Conservation (phyloP, 2,797 vertebrate species). For the Champsocephalus gunnari region DNA sequence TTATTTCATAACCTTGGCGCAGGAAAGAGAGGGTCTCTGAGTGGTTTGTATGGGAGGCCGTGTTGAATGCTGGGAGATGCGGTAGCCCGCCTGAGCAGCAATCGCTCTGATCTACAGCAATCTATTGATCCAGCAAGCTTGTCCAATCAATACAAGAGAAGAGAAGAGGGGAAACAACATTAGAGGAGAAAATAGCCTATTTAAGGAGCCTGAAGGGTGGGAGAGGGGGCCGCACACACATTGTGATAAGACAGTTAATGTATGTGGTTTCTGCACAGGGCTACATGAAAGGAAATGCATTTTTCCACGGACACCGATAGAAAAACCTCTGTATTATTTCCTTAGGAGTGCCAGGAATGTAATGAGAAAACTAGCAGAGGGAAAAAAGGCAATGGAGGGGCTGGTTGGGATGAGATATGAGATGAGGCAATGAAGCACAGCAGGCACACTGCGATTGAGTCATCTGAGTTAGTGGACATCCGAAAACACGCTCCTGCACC, state of each 20-base stretch:
- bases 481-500: conserved; percentile 40
- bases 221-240: conserved; percentile 41
- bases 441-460: conserved; percentile 66
- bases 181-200: conserved; percentile 82
- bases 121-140: conserved; percentile 80
- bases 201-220: conserved; percentile 67
- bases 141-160: conserved; percentile 81
- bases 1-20: conserved; percentile 76
- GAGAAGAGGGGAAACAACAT: conserved; percentile 80
- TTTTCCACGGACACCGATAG: conserved; percentile 67
- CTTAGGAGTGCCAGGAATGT: conserved; percentile 65
- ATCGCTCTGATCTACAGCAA: conserved; percentile 83
- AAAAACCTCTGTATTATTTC: conserved; percentile 73
- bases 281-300: conserved; percentile 68
- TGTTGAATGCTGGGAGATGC: conserved; percentile 69
- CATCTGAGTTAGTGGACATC: conserved; percentile 68
- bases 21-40: conserved; percentile 68
- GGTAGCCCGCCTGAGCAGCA: conserved; percentile 64
- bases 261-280: conserved; percentile 52
- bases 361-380: conserved; percentile 77
- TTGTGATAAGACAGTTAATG: conserved; percentile 61
- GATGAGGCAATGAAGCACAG: conserved; percentile 76
- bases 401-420: conserved; percentile 77
- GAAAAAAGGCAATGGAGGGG: conserved; percentile 48
- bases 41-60: conserved; percentile 56